Base-by-base conservation (phyloP, 1,140 invertebrate species). In the Leptestheria dahalacensis region DNA sequence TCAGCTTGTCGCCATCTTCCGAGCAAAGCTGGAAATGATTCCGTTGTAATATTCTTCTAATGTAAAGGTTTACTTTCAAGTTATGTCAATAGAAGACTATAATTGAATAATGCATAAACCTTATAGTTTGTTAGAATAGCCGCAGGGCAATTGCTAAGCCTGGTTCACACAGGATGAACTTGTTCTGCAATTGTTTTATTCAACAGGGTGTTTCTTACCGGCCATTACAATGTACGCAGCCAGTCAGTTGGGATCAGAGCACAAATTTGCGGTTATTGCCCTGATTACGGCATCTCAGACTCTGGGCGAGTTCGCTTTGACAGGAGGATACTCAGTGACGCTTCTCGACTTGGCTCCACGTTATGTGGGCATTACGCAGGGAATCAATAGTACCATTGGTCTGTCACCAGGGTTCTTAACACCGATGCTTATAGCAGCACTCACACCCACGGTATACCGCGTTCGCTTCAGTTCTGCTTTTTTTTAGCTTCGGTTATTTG, bases 321-420 rank as follows among this genome's bases (percentile, higher is more conserved):
- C 65, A 61, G 69, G 67, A 12, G 68, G 68, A 28, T 70, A 66
- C 53, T 54, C 67, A 6, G 63, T 66, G 21, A 68, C 67, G 33
- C 59, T 65, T 24, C 62, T 68, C 24, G 68, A 70, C 57, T 41
- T 70, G 20, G 67, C 68, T 10, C 69, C 69, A 2, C 55, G 62
- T 23, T 68, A 58, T 61, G 63, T 65, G 18, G 71, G 71, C 10
- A 65, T 72, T 33, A 60, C 72, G 11, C 71, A 68, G 59, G 71
- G 70, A 12, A 63, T 71, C 11, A 68, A 65, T 1, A 72, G 72
- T 58, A 71, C 69, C 0, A 64, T 72, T 60, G 69, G 68, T 10
- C 64, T 67, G 18, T 23, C 68, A 9, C 64, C 71, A 3, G 71
- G 71, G 20, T 63, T 68, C 46, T 21, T 68, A 1, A 57, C 60